Conservation (phyloP, 2,113 vertebrate species). For the Chlamydotis undulata region DNA sequence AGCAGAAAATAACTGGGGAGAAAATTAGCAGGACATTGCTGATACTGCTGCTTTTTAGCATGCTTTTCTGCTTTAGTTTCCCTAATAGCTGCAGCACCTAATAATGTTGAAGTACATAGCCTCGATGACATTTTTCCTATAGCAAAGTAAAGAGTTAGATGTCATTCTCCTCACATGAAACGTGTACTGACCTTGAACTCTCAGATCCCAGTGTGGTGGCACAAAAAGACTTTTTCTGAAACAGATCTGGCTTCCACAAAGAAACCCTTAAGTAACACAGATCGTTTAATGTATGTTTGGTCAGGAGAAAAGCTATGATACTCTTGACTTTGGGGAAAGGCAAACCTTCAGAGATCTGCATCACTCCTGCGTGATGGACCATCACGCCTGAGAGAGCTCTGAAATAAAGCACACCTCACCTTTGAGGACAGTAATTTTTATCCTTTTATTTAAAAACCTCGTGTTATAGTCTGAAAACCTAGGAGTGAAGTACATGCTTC, state of each 20-base stretch:
- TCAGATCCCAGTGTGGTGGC: background rate
- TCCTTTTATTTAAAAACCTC: background rate
- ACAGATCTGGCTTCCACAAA: background rate
- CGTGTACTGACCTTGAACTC: accelerated
- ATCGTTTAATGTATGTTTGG: background rate
- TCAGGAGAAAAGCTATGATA: background rate
- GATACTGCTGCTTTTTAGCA: background rate
- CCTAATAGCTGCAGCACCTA: background rate
- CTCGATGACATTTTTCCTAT: background rate
- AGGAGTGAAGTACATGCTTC: background rate
- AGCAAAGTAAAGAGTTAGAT: background rate
- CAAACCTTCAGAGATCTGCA: background rate
- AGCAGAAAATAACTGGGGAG: background rate
- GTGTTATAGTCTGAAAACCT: background rate
- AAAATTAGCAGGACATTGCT: background rate
- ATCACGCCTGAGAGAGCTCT: background rate
- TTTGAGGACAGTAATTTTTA: background rate
- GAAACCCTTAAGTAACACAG: background rate
- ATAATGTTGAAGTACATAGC: background rate
- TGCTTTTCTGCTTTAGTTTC: background rate
- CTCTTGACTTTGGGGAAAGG: background rate
- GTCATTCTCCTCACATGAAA: background rate
- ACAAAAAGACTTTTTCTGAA: background rate
- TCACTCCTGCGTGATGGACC: accelerated
- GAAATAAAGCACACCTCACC: background rate